Conservation (phyloP, 2,888 invertebrate genomes). For the Encarsia formosa region DNA sequence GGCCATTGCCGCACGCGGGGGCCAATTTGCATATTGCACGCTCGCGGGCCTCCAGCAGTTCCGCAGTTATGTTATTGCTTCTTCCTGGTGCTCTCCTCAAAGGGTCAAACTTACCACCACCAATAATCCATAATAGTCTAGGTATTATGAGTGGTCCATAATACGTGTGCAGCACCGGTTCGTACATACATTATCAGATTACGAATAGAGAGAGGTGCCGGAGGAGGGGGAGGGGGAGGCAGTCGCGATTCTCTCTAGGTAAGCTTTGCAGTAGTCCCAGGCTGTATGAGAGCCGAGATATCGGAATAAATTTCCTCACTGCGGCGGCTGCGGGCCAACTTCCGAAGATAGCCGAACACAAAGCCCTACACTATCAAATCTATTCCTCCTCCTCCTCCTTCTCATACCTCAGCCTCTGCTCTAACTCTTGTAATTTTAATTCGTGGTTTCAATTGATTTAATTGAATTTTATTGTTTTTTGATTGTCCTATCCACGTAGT, state of each 20-base stretch:
- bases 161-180: neutral
- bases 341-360: neutral
- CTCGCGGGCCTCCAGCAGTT: neutral
- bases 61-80: constrained; percentile 10
- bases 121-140: constrained; percentile 14
- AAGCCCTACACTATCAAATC: too few species aligned
- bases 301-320: neutral
- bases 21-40: constrained; percentile 24
- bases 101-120: neutral
- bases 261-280: too few species aligned
- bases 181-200: constrained; percentile 25
- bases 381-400: too few species aligned
- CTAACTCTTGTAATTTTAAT: too few species aligned
- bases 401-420: too few species aligned
- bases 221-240: too few species aligned
- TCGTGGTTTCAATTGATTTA: too few species aligned
- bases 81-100: constrained; percentile 7
- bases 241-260: too few species aligned
- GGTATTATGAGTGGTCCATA: neutral
- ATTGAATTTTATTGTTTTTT: too few species aligned
- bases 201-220: too few species aligned
- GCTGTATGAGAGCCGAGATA: too few species aligned
- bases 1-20: constrained; percentile 20
- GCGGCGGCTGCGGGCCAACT: neutral
- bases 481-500: too few species aligned